A percentile compares a stretch with the other conserved stretches of the same genome.
Evolutionary conservation across 2,113 vertebrate species (phyloP).

Genomic region (Mesoclemmys tuberculata): DNA sequence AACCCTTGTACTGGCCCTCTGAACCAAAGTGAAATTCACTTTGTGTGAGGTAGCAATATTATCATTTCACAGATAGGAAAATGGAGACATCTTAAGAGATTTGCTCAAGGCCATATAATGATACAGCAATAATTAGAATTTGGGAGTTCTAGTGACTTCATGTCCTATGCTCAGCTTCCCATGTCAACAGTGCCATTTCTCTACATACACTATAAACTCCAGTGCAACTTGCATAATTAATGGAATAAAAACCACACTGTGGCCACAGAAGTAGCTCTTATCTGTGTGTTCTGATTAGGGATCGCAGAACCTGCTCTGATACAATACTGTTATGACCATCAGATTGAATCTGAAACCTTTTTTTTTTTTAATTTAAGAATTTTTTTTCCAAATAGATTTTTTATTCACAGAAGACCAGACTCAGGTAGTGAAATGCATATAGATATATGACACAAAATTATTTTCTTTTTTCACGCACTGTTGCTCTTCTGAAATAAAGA

Average conservation of each 20-base stretch:
- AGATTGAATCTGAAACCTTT: neutral
- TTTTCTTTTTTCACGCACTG: neutral
- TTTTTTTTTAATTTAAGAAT: neutral
- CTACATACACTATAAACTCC: neutral
- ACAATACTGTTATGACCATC: neutral
- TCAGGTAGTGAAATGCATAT: neutral
- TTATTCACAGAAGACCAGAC: neutral
- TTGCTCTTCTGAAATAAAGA: neutral
- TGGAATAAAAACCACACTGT: neutral
- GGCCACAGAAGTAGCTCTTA: accelerated
- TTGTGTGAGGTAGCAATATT: neutral
- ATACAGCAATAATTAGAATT: neutral
- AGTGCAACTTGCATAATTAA: neutral
- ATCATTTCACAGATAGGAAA: neutral
- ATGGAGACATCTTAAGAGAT: neutral
- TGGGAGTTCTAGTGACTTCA: neutral
- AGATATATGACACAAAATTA: neutral
- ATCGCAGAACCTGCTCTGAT: neutral
- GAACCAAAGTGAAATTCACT: neutral
- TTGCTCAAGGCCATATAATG: neutral
- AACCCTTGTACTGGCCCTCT: neutral
- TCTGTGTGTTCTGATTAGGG: neutral
- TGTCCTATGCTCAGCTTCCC: neutral
- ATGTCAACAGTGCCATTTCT: neutral
- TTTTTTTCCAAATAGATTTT: neutral